phyloP scores from a whole-genome alignment of 2,113 vertebrate genomes.

The Poicephalus meyeri region DNA sequence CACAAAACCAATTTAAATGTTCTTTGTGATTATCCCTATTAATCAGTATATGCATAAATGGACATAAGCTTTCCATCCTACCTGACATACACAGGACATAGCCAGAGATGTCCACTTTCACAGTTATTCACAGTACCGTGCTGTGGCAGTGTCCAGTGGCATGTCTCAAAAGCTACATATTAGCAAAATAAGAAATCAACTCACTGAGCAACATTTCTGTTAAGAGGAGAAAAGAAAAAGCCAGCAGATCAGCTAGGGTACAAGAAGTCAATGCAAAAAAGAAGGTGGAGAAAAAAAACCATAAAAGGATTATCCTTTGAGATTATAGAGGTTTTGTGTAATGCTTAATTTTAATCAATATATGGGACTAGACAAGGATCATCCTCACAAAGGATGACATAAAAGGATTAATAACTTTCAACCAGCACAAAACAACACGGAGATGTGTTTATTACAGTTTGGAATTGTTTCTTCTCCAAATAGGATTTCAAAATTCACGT shows the following conservation, averaged over 20 bases:
- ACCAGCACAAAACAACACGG: background rate
- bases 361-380: background rate
- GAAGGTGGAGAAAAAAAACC: background rate
- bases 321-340: background rate
- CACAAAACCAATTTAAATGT: background rate
- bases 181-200: background rate
- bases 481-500: background rate
- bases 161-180: background rate
- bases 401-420: slow-evolving; percentile 13
- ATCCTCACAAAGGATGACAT: slow-evolving; percentile 3
- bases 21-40: background rate
- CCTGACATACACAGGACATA: background rate
- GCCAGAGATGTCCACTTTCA: background rate
- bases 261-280: background rate
- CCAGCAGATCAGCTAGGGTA: background rate
- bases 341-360: slow-evolving; percentile 33
- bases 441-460: background rate
- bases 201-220: background rate
- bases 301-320: background rate
- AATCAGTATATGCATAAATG: background rate
- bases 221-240: background rate
- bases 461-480: background rate
- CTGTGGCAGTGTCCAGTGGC: background rate
- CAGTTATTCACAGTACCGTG: background rate
- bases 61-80: background rate